These are phyloP conservation scores for Varanus komodoensis DNA, from an alignment of 2,113 vertebrate species.

Conservation along the genomic window DNA sequence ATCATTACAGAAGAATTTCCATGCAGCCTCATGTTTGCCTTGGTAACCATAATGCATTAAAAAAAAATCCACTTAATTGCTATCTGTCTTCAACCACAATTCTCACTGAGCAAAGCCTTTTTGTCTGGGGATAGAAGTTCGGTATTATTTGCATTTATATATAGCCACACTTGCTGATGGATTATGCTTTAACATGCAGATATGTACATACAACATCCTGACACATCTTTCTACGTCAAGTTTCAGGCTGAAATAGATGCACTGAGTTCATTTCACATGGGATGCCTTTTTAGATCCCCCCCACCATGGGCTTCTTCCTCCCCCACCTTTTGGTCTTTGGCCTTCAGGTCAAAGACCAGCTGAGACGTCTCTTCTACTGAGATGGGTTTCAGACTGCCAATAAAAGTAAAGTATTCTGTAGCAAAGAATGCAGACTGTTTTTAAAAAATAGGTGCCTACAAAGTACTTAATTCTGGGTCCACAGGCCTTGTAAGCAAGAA, in stretches of 20 bases:
- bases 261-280: slow-evolving; percentile 51
- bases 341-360: slow-evolving; percentile 58
- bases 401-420: slow-evolving; percentile 63
- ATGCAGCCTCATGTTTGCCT: neutral
- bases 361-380: slow-evolving; percentile 51
- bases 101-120: slow-evolving; percentile 34
- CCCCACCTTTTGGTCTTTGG: slow-evolving; percentile 40
- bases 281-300: slow-evolving; percentile 36
- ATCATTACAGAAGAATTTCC: slow-evolving; percentile 14
- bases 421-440: slow-evolving; percentile 44
- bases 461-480: slow-evolving; percentile 60
- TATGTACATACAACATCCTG: neutral
- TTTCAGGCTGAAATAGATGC: slow-evolving; percentile 54
- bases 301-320: neutral
- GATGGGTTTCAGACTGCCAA: slow-evolving; percentile 37
- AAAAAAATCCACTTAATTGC: slow-evolving; percentile 35
- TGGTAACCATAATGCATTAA: slow-evolving; percentile 13
- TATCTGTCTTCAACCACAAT: slow-evolving; percentile 19
- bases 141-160: slow-evolving; percentile 37
- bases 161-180: slow-evolving; percentile 44
- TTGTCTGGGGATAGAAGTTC: slow-evolving; percentile 50
- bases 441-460: slow-evolving; percentile 64
- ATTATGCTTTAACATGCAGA: slow-evolving; percentile 18
- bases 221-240: slow-evolving; percentile 42
- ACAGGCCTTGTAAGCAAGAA: slow-evolving; percentile 32